Evolutionary conservation across 2,113 vertebrate genomes (phyloP).

Genomic region (Leptosomus discolor): DNA sequence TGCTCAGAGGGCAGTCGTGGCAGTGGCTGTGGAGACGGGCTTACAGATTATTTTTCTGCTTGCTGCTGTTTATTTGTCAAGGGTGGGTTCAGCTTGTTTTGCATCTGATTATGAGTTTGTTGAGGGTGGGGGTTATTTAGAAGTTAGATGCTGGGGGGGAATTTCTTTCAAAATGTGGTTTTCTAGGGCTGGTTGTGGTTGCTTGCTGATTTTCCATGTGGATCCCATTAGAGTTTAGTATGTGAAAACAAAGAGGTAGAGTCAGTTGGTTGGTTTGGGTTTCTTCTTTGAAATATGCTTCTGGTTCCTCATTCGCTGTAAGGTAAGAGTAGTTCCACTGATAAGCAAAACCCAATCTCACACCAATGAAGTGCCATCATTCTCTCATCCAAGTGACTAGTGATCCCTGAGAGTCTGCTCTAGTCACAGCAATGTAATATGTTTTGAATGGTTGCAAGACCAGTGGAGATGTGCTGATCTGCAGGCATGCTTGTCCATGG

Average conservation of each 20-base stretch:
- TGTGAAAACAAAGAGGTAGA: neutral
- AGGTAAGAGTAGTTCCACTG: neutral
- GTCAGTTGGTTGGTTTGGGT: neutral
- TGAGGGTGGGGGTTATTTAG: neutral
- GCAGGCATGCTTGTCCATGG: neutral
- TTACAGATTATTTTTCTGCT: neutral
- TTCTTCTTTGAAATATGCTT: neutral
- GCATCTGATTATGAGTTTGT: neutral
- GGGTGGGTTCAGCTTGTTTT: rapidly evolving
- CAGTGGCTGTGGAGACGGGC: neutral
- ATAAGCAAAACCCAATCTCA: neutral
- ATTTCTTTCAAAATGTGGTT: neutral
- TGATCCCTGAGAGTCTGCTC: neutral
- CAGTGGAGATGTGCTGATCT: neutral
- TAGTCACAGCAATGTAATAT: neutral
- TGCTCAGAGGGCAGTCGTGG: neutral
- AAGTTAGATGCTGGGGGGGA: neutral
- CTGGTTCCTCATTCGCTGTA: neutral
- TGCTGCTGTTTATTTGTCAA: neutral
- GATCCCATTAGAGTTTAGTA: neutral
- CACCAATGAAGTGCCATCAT: neutral
- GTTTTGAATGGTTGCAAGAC: neutral
- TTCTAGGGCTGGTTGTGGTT: neutral
- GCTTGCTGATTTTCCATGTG: neutral
- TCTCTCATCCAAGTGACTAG: neutral